Evolutionary conservation across 2,888 invertebrate species (phyloP), one percentile per base, ranked within the genome.

Genomic region (Podabrus alpinus): DNA sequence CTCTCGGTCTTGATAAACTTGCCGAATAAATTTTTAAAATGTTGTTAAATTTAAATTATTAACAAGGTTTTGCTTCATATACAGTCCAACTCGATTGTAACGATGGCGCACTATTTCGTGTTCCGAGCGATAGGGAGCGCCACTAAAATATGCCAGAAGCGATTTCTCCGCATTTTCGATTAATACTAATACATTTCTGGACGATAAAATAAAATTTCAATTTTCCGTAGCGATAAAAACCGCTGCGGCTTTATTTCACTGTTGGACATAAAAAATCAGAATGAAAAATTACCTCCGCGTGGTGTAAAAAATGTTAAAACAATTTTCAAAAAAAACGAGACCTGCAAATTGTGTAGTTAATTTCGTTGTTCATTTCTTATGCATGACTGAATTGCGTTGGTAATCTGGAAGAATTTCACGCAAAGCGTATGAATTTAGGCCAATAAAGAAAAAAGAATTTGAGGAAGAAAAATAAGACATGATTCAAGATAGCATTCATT

Each of bases 381-480:
- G 59, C 66, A 66, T 66, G 61, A 66, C 72, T 61, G 72, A 72
- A 70, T 62, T 72, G 66, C 59, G 72, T 72, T 68, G 67, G 72
- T 68, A 72, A 72, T 72, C 72, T 72, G 61, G 61, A 72, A 62
- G 72, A 45, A 68, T 21, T 68, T 62, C 68, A 21, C 13, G 68
- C 29, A 60, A 68, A 62, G 70, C 59, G 70, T 21, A 64, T 59
- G 45, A 70, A 70, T 70, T 70, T 70, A 62, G 16, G 13, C 15
- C 67, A 15, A 17, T n/a, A 64, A n/a, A 45, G 45, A 45, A 45
- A n/a, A 17, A 64, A 64, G 19, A 64, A 64, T 64, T 21, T 17
- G 21, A 17, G 17, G 64, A 64, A 19, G 45, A 45, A 45, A 45
- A 45, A 45, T 45, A 45, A 45, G 45, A 45, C 45, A 45, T 45